A percentile compares a stretch with the other conserved stretches of the same genome.
Evolutionary conservation across 2,888 invertebrate genomes (phyloP).

Genomic region (Heterodera filipjevi): DNA sequence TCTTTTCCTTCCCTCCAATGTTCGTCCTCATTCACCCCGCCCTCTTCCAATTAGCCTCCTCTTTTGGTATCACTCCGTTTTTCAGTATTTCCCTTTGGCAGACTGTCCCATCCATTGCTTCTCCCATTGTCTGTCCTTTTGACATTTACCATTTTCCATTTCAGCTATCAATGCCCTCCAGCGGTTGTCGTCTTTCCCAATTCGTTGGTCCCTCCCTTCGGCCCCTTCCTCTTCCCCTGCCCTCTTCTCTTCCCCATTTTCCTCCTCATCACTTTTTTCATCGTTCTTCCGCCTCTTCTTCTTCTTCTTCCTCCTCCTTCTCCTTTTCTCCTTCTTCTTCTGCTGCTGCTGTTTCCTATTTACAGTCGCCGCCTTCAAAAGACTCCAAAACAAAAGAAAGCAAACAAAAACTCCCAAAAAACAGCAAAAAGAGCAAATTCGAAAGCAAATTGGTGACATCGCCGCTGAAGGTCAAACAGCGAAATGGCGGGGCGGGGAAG

Average conservation of each 20-base stretch:
- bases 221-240: not conserved
- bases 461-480: not conserved
- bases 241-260: not conserved
- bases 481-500: conserved; percentile 6
- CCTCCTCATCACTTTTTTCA: no score
- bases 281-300: not conserved
- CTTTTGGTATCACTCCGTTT: not conserved
- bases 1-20: not conserved
- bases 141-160: not conserved
- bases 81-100: not conserved
- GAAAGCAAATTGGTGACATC: not conserved
- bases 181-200: not conserved
- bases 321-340: not conserved
- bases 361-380: not conserved
- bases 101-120: not conserved
- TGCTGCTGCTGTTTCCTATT: not conserved
- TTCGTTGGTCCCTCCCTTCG: no score
- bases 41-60: not conserved
- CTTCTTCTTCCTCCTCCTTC: not conserved
- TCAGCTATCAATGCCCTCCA: not conserved
- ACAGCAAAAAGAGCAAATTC: not conserved
- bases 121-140: not conserved
- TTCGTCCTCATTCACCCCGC: not conserved
- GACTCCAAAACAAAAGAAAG: not conserved
- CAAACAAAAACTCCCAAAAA: not conserved